phyloP scores from a whole-genome alignment of 2,888 invertebrate species.

The Conistra vaccinii region DNA sequence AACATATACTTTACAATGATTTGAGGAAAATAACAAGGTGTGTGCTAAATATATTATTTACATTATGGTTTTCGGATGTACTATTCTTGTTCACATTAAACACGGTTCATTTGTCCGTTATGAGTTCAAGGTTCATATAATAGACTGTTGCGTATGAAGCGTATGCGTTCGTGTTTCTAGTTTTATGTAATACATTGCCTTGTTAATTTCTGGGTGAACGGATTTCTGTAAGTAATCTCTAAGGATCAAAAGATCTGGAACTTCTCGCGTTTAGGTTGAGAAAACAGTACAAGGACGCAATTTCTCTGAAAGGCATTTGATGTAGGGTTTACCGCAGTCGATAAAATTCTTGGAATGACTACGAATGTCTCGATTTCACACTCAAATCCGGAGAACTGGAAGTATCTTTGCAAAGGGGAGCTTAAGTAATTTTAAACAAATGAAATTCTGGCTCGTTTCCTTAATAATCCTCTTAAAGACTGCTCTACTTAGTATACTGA shows the following conservation, averaged over 20 bases:
- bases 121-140: conserved; percentile 63
- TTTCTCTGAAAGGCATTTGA: conserved; percentile 52
- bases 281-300: conserved; percentile 31
- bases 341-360: conserved; percentile 35
- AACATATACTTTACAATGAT: conserved; percentile 7
- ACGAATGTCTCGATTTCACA: conserved; percentile 37
- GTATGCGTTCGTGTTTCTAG: conserved; percentile 51
- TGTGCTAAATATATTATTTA: conserved; percentile 58
- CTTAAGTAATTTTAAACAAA: not conserved
- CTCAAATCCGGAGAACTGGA: conserved; percentile 1
- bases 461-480: not conserved
- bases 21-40: conserved; percentile 54
- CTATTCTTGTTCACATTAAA: conserved; percentile 56
- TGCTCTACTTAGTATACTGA: not conserved
- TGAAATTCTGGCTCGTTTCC: conserved; percentile 4
- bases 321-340: conserved; percentile 34
- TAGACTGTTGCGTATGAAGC: conserved; percentile 45
- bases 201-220: conserved; percentile 24
- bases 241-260: conserved; percentile 15
- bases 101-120: conserved; percentile 48
- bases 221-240: conserved; percentile 5
- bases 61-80: conserved; percentile 54
- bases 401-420: not conserved
- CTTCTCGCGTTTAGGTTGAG: not conserved
- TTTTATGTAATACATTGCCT: conserved; percentile 24